Conservation (phyloP, 2,888 invertebrate species). For the Alsophila aescularia region DNA sequence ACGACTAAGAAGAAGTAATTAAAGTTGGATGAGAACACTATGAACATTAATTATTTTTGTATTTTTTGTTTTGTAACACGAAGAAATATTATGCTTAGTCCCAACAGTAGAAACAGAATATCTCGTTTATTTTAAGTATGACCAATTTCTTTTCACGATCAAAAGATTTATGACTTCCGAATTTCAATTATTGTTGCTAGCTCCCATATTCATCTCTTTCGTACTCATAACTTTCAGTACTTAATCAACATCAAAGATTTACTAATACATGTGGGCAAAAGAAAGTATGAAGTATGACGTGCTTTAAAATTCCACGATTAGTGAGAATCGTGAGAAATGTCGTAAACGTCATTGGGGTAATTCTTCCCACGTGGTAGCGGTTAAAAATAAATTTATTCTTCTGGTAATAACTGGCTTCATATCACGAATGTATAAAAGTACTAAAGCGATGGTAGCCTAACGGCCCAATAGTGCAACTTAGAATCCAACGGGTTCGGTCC, state of each 20-base stretch:
- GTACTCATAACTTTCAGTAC: background rate
- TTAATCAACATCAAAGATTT: conserved; percentile 17
- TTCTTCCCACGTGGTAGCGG: conserved; percentile 42
- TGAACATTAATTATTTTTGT: no score
- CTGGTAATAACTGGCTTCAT: background rate
- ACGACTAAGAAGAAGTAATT: no score
- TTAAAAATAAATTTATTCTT: background rate
- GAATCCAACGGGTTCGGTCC: no score
- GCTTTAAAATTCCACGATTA: conserved; percentile 43
- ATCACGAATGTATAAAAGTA: background rate
- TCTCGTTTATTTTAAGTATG: no score
- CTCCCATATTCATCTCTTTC: background rate
- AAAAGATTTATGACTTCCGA: no score
- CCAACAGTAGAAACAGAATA: no score
- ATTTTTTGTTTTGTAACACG: no score
- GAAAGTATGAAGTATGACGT: conserved; percentile 40
- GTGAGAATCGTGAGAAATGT: conserved; percentile 55
- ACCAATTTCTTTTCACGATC: no score
- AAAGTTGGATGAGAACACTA: no score
- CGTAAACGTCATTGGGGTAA: conserved; percentile 38
- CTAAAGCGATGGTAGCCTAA: no score
- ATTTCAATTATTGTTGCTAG: background rate
- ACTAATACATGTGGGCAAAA: conserved; percentile 13
- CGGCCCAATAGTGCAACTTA: no score
- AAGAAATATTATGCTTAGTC: no score